Evolutionary conservation across 2,797 vertebrate genomes (phyloP).

Genomic region (Falco naumanni): DNA sequence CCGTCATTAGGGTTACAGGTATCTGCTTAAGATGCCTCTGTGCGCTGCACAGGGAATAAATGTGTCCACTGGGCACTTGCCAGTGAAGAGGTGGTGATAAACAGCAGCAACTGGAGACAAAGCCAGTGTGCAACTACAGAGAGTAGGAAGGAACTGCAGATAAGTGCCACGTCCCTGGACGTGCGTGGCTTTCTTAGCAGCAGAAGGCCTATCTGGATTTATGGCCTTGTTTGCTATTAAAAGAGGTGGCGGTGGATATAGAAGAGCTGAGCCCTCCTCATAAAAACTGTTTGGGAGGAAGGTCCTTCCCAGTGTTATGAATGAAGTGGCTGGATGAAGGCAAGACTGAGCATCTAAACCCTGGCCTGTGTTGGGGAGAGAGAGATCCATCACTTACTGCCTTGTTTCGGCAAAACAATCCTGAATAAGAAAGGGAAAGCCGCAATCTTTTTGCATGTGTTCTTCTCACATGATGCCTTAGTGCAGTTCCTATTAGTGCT

Average conservation of each 20-base stretch:
- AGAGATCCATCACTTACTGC: neutral
- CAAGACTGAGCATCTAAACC: neutral
- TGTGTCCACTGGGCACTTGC: slow-evolving; percentile 32
- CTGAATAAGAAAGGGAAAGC: neutral
- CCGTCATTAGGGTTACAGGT: slow-evolving; percentile 38
- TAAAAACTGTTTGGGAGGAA: neutral
- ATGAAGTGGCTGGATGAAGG: neutral
- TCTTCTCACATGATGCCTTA: slow-evolving; percentile 40
- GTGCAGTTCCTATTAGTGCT: slow-evolving; percentile 65
- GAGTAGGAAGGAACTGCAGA: neutral
- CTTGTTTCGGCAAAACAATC: slow-evolving; percentile 1
- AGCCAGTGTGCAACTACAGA: neutral
- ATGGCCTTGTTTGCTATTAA: neutral
- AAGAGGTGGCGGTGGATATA: neutral
- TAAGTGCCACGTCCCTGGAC: neutral
- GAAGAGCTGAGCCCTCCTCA: neutral
- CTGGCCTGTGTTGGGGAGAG: neutral
- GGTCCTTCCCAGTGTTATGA: neutral
- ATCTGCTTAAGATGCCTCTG: slow-evolving; percentile 53
- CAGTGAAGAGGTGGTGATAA: slow-evolving; percentile 19
- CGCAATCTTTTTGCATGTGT: neutral
- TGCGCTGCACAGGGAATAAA: slow-evolving; percentile 33
- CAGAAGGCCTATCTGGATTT: neutral
- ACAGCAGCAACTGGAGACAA: slow-evolving; percentile 10
- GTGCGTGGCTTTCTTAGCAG: neutral